Conservation (phyloP, 2,797 vertebrate genomes). For the Gymnopithys bicolor region DNA sequence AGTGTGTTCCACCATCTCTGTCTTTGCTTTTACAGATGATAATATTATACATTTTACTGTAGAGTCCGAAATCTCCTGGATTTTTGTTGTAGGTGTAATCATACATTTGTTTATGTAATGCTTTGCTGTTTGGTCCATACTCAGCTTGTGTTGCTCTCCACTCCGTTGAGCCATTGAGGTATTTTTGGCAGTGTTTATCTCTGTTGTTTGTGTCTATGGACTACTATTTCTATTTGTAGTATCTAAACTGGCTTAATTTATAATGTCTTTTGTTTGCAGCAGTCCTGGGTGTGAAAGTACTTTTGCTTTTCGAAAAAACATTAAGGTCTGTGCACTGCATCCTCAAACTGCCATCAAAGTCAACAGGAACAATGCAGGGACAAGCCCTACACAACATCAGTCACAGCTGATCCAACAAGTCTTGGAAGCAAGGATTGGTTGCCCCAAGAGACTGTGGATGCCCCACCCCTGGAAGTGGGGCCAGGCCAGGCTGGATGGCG, state of each 20-base stretch:
- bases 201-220: neutral
- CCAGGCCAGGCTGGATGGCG: neutral
- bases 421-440: neutral
- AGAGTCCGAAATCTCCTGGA: neutral
- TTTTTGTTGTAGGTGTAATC: neutral
- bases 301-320: neutral
- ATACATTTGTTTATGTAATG: neutral
- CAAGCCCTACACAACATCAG: neutral
- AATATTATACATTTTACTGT: neutral
- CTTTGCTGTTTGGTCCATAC: neutral
- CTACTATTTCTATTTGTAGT: neutral
- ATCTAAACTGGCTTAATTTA: neutral
- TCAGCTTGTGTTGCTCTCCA: neutral
- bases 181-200: conserved; percentile 4
- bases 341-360: neutral
- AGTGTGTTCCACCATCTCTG: neutral
- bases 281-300: neutral
- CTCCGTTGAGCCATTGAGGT: neutral
- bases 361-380: neutral
- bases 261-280: neutral
- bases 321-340: neutral
- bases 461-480: neutral
- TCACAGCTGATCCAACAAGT: neutral
- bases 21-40: neutral
- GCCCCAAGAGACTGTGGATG: neutral